Evolutionary conservation across 2,888 invertebrate genomes (phyloP).

Genomic region (Acleris sparsana): DNA sequence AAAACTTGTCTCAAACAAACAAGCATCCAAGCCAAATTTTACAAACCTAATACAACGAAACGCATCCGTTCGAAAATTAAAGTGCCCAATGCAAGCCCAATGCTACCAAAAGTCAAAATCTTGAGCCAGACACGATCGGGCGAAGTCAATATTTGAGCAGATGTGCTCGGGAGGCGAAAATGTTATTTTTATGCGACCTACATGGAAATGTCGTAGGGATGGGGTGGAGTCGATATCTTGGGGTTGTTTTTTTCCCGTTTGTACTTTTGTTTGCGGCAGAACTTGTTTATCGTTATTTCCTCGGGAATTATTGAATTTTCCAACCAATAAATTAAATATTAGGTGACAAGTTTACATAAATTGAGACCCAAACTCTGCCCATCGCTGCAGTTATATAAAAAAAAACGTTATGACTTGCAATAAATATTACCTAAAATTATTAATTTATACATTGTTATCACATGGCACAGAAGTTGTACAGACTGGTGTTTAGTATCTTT

Average conservation of each 20-base stretch:
- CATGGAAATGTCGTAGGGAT: slow-evolving; percentile 74
- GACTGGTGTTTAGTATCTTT: too few species aligned
- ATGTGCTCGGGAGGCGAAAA: slow-evolving; percentile 72
- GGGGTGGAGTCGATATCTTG: slow-evolving; percentile 39
- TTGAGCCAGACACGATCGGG: slow-evolving; percentile 33
- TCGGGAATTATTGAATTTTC: too few species aligned
- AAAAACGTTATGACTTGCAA: too few species aligned
- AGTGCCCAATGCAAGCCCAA: slow-evolving; percentile 9
- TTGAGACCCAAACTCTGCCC: too few species aligned
- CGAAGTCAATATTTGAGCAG: slow-evolving; percentile 80
- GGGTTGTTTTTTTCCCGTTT: background rate
- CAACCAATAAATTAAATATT: too few species aligned
- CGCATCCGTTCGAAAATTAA: slow-evolving; percentile 28
- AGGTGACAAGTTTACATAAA: too few species aligned
- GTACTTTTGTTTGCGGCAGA: too few species aligned
- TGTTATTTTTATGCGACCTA: slow-evolving; percentile 79
- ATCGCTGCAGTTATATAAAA: too few species aligned
- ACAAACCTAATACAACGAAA: slow-evolving; percentile 4
- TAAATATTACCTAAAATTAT: too few species aligned
- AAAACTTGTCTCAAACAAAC: background rate
- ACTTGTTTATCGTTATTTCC: too few species aligned
- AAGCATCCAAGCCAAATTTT: background rate
- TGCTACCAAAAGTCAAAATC: slow-evolving; percentile 32
- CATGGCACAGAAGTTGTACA: too few species aligned
- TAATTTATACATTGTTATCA: too few species aligned